These are phyloP conservation scores for Chromis chromis DNA, from an alignment of 2,797 vertebrate species.

Conservation along the genomic window DNA sequence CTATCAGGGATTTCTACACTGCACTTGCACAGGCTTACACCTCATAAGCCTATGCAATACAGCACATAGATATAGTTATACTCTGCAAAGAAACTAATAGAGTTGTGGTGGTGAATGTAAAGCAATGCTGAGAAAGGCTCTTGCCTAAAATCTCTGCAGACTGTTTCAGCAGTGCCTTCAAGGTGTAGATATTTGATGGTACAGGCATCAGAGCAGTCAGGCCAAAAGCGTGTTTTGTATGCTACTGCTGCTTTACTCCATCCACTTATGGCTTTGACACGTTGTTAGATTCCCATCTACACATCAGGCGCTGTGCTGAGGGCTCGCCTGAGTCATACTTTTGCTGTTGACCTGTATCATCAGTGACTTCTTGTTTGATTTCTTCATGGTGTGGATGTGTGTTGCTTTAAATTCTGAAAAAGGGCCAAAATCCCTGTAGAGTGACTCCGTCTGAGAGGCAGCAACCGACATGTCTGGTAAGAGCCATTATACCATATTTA, in stretches of 20 bases:
- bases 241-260: slow-evolving; percentile 24
- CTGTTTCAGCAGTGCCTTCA: slow-evolving; percentile 20
- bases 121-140: slow-evolving; percentile 7
- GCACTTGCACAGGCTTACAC: not conserved
- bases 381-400: slow-evolving; percentile 4
- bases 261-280: slow-evolving; percentile 20
- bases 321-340: not conserved
- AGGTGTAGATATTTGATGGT: slow-evolving; percentile 3
- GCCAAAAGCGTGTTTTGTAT: slow-evolving; percentile 7
- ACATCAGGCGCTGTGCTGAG: slow-evolving; percentile 5
- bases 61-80: not conserved
- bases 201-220: slow-evolving; percentile 24
- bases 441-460: not conserved
- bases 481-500: slow-evolving; percentile 49
- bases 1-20: not conserved
- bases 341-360: slow-evolving; percentile 12
- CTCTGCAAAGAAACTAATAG: not conserved
- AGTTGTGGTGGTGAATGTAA: not conserved
- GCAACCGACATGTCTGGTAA: slow-evolving; percentile 9
- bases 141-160: slow-evolving; percentile 14
- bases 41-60: too few relatives aligned
- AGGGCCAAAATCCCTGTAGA: slow-evolving; percentile 15
- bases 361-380: slow-evolving; percentile 14
- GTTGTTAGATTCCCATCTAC: slow-evolving; percentile 30
- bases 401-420: slow-evolving; percentile 32